Base-by-base conservation (phyloP, 2,797 vertebrate species). In the Pangasius mekongensis region DNA sequence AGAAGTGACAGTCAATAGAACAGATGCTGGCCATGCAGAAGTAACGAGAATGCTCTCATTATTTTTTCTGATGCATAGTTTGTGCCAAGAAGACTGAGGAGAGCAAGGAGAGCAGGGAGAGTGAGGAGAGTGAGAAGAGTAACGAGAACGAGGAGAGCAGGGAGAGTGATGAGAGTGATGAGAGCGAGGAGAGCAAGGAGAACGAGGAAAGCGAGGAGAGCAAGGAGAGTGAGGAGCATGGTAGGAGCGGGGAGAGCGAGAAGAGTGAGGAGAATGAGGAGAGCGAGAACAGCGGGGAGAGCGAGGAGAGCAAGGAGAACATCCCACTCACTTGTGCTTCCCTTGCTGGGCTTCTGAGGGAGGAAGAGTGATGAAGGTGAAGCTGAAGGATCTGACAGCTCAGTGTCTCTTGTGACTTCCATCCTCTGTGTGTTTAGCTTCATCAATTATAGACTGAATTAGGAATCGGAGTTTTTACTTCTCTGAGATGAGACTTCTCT, bases 321-420 rank as follows among this genome's bases (percentile, higher is more conserved):
- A 30, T 73, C 74, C 66, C 56, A 66, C 76, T 82, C 73, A 58
- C 78, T 89, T 3, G n/a, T 56, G 24, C 39, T 36, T 76, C 84
- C 84, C 81, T 69, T 85, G 30, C 69, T 77, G 66, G 64, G 33
- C 76, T 89, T 76, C 71, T 30, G 82, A 83, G 62, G 58, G 64
- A 39, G 67, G 56, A 83, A 64, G 87, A 88, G 85, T 30, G 86
- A 89, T 85, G 73, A 83, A 84, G 88, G 69, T 87, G 85, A 89
- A 90, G 78, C 58, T 90, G 84, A 92, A 87, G 69, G 78, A 86
- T 90, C 88, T 90, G 91, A 92, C 90, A 88, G 82, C 54, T 33
- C 33, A 3, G 27, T 49, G 78, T 86, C 85, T 89, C 77, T 43
- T 33, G 54, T 60, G 69, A 81, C 78, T 89, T 77, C 69, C 54